Evolutionary conservation across 2,888 invertebrate genomes (phyloP).

Genomic region (Drosophila formosana): DNA sequence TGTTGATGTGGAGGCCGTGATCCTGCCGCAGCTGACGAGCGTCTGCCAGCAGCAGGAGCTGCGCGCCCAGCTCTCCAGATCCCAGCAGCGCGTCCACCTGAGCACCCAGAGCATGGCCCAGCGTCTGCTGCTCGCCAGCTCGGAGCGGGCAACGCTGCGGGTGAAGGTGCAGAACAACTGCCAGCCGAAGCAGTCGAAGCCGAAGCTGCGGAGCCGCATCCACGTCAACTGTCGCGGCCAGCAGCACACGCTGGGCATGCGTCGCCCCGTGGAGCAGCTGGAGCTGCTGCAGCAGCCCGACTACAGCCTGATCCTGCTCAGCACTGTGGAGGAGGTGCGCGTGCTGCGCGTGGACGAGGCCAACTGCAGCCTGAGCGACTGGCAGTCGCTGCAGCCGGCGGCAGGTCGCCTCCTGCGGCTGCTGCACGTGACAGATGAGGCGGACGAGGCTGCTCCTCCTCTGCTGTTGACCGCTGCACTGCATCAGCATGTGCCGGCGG

Average conservation of each 20-base stretch:
- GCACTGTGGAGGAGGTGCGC: slow-evolving; percentile 77
- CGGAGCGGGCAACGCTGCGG: slow-evolving; percentile 19
- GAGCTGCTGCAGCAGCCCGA: slow-evolving; percentile 30
- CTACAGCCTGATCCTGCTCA: slow-evolving; percentile 65
- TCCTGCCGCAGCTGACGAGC: slow-evolving; percentile 21
- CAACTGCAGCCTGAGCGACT: slow-evolving; percentile 68
- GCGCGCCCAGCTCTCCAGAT: slow-evolving; percentile 54
- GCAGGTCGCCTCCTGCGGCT: slow-evolving; percentile 73
- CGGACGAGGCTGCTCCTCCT: slow-evolving; percentile 40
- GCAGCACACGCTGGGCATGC: slow-evolving; percentile 67
- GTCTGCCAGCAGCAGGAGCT: slow-evolving; percentile 61
- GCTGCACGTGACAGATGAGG: slow-evolving; percentile 32
- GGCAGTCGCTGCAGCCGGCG: slow-evolving; percentile 75
- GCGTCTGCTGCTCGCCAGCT: slow-evolving; percentile 37
- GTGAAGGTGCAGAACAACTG: slow-evolving; percentile 78
- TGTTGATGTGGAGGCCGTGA: slow-evolving; percentile 38
- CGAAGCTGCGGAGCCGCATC: slow-evolving; percentile 68
- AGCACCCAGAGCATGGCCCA: slow-evolving; percentile 48
- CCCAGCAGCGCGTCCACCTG: slow-evolving; percentile 58
- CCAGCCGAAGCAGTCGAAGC: not conserved
- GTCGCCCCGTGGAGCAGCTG: slow-evolving; percentile 64
- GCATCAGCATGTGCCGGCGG: slow-evolving; percentile 58
- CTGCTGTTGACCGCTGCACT: slow-evolving; percentile 16
- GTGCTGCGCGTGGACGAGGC: slow-evolving; percentile 65
- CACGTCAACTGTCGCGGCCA: slow-evolving; percentile 62